These are phyloP conservation scores for Megalopta genalis DNA, from an alignment of 1,140 invertebrate species.

Conservation along the genomic window DNA sequence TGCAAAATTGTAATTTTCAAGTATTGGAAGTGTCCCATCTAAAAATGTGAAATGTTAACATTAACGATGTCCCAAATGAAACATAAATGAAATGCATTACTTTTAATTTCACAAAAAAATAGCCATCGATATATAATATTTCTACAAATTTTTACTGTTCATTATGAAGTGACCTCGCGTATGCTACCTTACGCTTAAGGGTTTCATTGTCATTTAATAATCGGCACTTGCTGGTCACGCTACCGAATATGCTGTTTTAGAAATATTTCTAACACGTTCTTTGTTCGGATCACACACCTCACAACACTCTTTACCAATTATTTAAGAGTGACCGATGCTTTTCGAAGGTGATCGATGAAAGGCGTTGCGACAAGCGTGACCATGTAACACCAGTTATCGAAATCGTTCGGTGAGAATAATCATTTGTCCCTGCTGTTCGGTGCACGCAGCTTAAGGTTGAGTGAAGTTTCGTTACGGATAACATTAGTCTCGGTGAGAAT, in stretches of 20 bases:
- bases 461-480: conserved; percentile 34
- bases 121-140: no score
- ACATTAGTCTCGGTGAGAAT: conserved; percentile 52
- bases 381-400: no score
- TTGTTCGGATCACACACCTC: not conserved
- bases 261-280: not conserved
- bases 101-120: no score
- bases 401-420: no score
- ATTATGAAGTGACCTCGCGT: not conserved
- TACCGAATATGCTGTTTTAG: not conserved
- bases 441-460: not conserved
- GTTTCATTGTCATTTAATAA: not conserved
- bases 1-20: no score
- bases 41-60: no score
- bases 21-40: no score
- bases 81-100: no score
- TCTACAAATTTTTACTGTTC: not conserved
- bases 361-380: no score
- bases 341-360: no score
- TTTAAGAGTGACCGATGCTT: not conserved
- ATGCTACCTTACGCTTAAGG: not conserved
- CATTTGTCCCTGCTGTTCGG: no score
- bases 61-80: no score
- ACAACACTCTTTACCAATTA: not conserved
- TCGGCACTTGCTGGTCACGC: not conserved